These are phyloP conservation scores for Dromiciops gliroides DNA, from an alignment of 2,113 vertebrate species.

Conservation along the genomic window DNA sequence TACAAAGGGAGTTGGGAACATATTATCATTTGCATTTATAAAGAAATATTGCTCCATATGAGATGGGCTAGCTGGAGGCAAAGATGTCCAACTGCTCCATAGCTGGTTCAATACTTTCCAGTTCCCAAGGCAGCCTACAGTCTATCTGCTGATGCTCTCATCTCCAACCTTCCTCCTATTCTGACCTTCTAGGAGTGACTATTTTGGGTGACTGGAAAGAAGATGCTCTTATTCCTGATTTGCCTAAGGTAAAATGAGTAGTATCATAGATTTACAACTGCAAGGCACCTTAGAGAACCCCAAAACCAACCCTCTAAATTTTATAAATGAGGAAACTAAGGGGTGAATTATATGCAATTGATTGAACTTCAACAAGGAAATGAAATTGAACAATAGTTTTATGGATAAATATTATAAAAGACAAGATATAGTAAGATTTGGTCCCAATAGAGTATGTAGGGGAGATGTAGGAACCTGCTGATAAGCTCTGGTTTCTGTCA, in stretches of 20 bases:
- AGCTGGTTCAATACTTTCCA: neutral
- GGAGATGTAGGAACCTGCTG: neutral
- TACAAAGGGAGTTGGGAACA: constrained; percentile 14
- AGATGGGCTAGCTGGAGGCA: neutral
- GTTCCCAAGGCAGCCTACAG: neutral
- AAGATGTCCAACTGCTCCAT: neutral
- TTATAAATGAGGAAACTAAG: neutral
- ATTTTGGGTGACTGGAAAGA: neutral
- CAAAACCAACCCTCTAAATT: neutral
- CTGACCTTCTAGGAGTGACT: neutral
- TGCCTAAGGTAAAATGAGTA: neutral
- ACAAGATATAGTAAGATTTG: neutral
- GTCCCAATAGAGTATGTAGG: neutral
- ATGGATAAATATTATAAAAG: neutral
- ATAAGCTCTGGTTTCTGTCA: neutral
- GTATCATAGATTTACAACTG: neutral
- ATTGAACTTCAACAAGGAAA: neutral
- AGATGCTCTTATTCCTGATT: neutral
- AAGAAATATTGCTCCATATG: neutral
- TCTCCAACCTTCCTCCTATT: neutral
- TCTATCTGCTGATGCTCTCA: neutral
- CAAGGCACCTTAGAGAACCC: neutral
- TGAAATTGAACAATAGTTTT: neutral
- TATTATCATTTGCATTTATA: neutral
- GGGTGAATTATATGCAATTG: neutral